Evolutionary conservation across 2,797 vertebrate species (phyloP).

Genomic region (Iguana delicatissima): DNA sequence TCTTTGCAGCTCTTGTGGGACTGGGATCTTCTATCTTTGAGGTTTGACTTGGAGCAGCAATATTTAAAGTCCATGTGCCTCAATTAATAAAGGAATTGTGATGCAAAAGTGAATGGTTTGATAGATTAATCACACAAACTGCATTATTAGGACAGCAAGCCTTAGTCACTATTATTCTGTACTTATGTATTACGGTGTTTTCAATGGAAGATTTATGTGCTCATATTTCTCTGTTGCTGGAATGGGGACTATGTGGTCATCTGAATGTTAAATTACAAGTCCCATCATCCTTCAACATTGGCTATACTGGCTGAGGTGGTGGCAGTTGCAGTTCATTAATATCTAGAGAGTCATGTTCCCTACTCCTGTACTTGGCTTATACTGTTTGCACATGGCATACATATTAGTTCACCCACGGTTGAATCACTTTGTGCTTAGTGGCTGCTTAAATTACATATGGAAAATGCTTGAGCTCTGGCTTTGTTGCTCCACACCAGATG

Average conservation of each 20-base stretch:
- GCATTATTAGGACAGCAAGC: background rate
- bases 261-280: background rate
- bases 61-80: background rate
- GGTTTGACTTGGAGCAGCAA: background rate
- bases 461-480: background rate
- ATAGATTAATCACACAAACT: background rate
- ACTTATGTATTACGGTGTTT: background rate
- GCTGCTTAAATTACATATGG: background rate
- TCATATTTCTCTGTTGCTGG: background rate
- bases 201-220: background rate
- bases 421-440: background rate
- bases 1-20: background rate
- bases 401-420: background rate
- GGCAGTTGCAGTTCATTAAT: no score
- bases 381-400: background rate
- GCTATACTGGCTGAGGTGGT: no score
- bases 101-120: background rate
- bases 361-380: no score
- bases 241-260: background rate
- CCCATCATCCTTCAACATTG: background rate
- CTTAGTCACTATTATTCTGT: background rate
- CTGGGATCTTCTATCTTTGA: background rate
- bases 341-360: background rate
- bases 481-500: background rate
- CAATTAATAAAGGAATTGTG: background rate